A percentile compares a stretch with the other conserved stretches of the same genome.
Evolutionary conservation across 2,888 invertebrate species (phyloP).

Genomic region (Empis livida): DNA sequence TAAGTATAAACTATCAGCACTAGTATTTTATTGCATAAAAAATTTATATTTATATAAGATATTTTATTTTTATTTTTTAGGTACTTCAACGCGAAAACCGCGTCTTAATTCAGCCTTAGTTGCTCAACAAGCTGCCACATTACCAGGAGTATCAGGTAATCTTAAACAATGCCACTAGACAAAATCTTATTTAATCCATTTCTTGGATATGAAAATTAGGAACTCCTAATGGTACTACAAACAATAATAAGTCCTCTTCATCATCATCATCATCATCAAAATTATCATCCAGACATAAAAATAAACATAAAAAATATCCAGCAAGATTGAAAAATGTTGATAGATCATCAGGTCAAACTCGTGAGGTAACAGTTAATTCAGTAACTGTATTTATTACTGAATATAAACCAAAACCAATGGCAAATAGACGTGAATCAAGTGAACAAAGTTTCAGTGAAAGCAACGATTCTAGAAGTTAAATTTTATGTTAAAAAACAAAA

Average conservation of each 20-base stretch:
- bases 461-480: conserved; percentile 37
- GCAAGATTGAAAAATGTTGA: conserved; percentile 87
- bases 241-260: neutral
- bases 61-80: too few species aligned
- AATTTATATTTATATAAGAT: conserved; percentile 9
- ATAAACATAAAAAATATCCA: conserved; percentile 49
- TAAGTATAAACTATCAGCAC: too few species aligned
- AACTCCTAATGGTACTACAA: conserved; percentile 36
- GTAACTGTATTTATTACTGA: conserved; percentile 96
- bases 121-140: conserved; percentile 82
- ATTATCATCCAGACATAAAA: conserved; percentile 37
- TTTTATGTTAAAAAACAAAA: neutral
- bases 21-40: neutral
- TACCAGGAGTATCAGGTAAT: conserved; percentile 43
- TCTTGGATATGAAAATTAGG: too few species aligned
- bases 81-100: conserved; percentile 82
- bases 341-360: conserved; percentile 79
- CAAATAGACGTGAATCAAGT: conserved; percentile 33
- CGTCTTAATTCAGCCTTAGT: conserved; percentile 92
- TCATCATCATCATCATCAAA: conserved; percentile 39
- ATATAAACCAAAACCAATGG: conserved; percentile 63
- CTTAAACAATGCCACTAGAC: too few species aligned
- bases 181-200: too few species aligned
- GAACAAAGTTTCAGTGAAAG: conserved; percentile 38
- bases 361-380: conserved; percentile 93